Conservation (phyloP, 2,888 invertebrate species). For the Formica aserva region DNA sequence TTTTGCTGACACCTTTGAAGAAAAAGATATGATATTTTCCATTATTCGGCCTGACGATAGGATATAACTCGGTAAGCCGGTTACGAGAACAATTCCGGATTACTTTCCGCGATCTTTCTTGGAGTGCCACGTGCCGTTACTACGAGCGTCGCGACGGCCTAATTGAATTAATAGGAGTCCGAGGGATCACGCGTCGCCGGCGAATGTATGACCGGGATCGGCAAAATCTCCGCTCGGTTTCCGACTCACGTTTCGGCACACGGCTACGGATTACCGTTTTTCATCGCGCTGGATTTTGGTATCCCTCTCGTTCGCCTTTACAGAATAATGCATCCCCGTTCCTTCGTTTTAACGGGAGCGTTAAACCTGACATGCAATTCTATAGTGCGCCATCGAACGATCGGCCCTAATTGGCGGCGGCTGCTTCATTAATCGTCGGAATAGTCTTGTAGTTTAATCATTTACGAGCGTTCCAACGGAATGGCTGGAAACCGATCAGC, state of each 20-base stretch:
- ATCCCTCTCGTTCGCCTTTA: not conserved
- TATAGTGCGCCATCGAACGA: constrained; percentile 19
- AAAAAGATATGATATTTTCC: constrained; percentile 6
- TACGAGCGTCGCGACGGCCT: constrained; percentile 7
- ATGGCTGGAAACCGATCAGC: constrained; percentile 16
- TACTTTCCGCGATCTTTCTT: constrained; percentile 43
- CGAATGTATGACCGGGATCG: constrained; percentile 15
- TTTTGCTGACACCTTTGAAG: not conserved
- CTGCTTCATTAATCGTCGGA: constrained; percentile 38
- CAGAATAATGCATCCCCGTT: constrained; percentile 7
- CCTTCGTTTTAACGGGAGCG: constrained; percentile 16
- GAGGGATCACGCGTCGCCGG: not conserved
- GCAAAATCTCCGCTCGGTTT: constrained; percentile 64
- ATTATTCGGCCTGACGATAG: not conserved
- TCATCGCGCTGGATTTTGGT: constrained; percentile 38
- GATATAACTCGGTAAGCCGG: constrained; percentile 42
- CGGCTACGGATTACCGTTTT: constrained; percentile 62
- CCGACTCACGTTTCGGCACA: constrained; percentile 69
- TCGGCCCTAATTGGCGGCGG: constrained; percentile 45
- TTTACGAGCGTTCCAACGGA: constrained; percentile 40
- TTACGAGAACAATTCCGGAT: constrained; percentile 32
- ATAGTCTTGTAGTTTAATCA: constrained; percentile 47
- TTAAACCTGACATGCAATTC: constrained; percentile 4
- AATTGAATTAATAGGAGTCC: constrained; percentile 63
- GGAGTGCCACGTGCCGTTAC: not conserved